Percentiles rank a stretch among this genome's conserved stretches.
Evolutionary conservation across 2,113 vertebrate genomes (phyloP).

Genomic region (Thomomys bottae): DNA sequence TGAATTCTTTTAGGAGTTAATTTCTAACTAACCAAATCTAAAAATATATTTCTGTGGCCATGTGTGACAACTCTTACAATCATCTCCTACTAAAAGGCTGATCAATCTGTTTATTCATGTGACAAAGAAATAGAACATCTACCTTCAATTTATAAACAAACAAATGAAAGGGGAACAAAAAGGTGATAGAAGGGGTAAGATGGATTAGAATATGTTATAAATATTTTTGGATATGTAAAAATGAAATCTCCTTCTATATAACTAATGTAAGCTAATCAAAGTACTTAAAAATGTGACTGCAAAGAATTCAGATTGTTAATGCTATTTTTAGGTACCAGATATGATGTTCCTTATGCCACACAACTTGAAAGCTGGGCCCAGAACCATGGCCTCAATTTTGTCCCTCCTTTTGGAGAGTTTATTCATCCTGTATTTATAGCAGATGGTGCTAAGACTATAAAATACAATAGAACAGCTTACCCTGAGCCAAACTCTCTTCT

Average conservation of each 20-base stretch:
- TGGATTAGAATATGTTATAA: too few relatives aligned
- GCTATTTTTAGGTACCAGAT: not conserved
- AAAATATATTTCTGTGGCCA: not conserved
- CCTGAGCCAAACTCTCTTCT: not conserved
- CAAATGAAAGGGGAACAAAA: not conserved
- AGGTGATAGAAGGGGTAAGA: too few relatives aligned
- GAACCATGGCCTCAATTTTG: not conserved
- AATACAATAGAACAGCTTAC: constrained; percentile 10
- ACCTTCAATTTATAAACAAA: not conserved
- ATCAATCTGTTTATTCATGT: not conserved
- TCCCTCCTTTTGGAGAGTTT: not conserved
- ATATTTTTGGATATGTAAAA: too few relatives aligned
- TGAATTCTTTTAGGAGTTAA: not conserved
- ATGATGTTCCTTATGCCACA: not conserved
- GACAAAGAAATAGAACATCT: not conserved
- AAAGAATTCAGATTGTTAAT: not conserved
- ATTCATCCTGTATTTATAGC: not conserved
- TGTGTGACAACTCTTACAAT: not conserved
- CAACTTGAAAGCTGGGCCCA: not conserved
- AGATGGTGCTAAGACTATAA: not conserved
- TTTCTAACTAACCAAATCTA: not conserved
- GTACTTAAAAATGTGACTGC: too few relatives aligned
- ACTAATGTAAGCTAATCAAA: too few relatives aligned
- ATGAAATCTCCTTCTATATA: too few relatives aligned
- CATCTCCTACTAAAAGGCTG: not conserved